phyloP scores from a whole-genome alignment of 2,888 invertebrate genomes.

The Selenia dentaria region DNA sequence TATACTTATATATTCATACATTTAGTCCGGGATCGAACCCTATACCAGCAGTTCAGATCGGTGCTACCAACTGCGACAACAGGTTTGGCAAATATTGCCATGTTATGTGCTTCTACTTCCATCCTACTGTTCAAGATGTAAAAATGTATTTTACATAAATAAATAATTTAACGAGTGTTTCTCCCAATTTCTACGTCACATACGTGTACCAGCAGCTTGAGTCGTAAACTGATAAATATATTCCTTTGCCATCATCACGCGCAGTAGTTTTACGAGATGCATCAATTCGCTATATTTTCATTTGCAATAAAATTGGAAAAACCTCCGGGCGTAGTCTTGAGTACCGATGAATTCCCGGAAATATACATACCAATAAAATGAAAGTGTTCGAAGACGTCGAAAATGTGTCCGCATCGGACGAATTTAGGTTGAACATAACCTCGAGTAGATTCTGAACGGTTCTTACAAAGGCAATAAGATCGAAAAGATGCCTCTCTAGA shows the following conservation, averaged over 20 bases:
- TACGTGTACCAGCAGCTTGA: conserved; percentile 8
- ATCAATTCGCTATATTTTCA: conserved; percentile 52
- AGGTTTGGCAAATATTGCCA: no score
- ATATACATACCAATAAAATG: conserved; percentile 70
- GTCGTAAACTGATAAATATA: conserved; percentile 29
- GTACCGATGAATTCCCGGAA: conserved; percentile 59
- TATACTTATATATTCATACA: no score
- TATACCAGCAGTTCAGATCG: no score
- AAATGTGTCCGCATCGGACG: conserved; percentile 72
- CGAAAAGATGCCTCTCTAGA: conserved; percentile 53
- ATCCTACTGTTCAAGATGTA: no score
- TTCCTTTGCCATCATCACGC: conserved; percentile 23
- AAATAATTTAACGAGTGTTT: no score
- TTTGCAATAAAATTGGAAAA: conserved; percentile 56
- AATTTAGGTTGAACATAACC: conserved; percentile 72
- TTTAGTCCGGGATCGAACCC: no score
- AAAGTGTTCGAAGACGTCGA: conserved; percentile 63
- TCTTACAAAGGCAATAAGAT: conserved; percentile 65
- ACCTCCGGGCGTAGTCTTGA: conserved; percentile 34
- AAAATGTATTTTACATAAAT: no score
- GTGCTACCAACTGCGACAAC: no score
- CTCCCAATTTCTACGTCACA: neutral
- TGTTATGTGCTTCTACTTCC: no score
- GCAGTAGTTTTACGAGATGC: conserved; percentile 48
- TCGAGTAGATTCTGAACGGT: conserved; percentile 65